phyloP scores from a whole-genome alignment of 2,888 invertebrate species.

The Tanypteryx hageni region DNA sequence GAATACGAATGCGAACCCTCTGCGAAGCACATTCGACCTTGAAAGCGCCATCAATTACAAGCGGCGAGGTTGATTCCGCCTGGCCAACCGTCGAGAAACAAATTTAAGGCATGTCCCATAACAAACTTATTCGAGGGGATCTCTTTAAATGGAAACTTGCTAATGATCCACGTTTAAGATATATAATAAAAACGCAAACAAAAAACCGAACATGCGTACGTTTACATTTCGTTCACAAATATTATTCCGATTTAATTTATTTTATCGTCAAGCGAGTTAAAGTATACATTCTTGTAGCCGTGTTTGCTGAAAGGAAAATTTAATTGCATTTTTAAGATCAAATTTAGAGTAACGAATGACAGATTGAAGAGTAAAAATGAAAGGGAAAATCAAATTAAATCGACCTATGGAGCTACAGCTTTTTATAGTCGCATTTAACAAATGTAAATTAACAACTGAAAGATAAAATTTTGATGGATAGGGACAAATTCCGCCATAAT shows the following conservation, averaged over 20 bases:
- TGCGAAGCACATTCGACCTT: background rate
- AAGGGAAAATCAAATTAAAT: no score
- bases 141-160: constrained; percentile 20
- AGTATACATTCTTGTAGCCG: no score
- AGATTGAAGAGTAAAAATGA: no score
- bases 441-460: no score
- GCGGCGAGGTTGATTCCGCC: background rate
- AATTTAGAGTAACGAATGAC: no score
- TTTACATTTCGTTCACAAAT: background rate
- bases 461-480: no score
- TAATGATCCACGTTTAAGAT: constrained; percentile 4
- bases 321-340: no score
- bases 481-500: no score
- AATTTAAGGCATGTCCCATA: background rate
- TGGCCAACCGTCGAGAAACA: background rate
- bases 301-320: no score
- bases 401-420: no score
- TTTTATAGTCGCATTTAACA: no score
- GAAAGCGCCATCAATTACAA: background rate
- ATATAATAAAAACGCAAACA: background rate
- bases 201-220: background rate
- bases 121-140: constrained; percentile 1
- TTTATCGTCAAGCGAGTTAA: background rate
- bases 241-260: background rate
- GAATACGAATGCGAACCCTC: background rate